These are phyloP conservation scores for Lagorchestes hirsutus DNA, from an alignment of 2,797 vertebrate genomes.

Conservation along the genomic window DNA sequence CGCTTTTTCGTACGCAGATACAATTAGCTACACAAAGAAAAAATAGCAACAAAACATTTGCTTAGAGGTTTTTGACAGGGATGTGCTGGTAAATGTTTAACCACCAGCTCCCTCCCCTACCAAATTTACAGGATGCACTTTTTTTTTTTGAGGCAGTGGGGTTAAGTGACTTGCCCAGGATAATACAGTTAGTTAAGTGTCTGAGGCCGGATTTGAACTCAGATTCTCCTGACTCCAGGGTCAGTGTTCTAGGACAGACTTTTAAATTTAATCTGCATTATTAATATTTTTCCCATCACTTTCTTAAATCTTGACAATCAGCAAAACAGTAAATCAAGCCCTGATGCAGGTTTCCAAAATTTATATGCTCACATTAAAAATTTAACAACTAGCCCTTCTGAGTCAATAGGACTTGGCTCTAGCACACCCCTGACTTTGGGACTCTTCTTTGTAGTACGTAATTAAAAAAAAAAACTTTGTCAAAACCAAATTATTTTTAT, in stretches of 20 bases:
- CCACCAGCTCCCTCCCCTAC: not conserved
- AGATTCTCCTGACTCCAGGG: not conserved
- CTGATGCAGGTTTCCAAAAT: not conserved
- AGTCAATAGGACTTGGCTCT: not conserved
- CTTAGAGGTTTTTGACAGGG: not conserved
- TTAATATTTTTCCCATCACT: not conserved
- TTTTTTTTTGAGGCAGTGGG: not conserved
- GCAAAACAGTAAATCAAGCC: not conserved
- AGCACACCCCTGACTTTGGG: not conserved
- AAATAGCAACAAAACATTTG: not conserved
- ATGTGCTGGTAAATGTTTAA: not conserved
- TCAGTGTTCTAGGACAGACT: not conserved
- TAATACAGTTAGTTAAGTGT: too few relatives aligned
- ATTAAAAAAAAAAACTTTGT: slow-evolving; percentile 6
- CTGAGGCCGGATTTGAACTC: too few relatives aligned
- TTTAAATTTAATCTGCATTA: not conserved
- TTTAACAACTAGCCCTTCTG: not conserved
- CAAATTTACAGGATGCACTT: not conserved
- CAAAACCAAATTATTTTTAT: slow-evolving; percentile 43
- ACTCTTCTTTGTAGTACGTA: not conserved
- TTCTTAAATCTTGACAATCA: not conserved
- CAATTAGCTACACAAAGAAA: not conserved
- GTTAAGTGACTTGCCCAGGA: too few relatives aligned
- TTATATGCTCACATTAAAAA: not conserved
- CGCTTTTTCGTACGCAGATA: not conserved